phyloP scores from a whole-genome alignment of 2,888 invertebrate genomes.

The Drosophila mimica region DNA sequence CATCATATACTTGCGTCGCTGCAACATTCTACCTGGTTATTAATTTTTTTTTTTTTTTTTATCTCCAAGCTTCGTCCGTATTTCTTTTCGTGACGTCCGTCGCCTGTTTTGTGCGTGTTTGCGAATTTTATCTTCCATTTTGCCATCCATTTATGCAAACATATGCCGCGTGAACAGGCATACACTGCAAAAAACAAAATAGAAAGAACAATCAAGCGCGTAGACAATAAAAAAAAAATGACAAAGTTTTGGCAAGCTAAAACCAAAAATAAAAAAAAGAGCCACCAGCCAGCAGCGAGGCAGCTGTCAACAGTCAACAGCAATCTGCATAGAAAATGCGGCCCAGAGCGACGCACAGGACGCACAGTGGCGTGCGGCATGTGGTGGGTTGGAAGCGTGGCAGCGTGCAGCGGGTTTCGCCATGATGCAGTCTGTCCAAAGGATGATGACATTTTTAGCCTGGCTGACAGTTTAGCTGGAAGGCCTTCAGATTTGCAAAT shows the following conservation, averaged over 20 bases:
- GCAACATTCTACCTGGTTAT: conserved; percentile 32
- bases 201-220: conserved; percentile 23
- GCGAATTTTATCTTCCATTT: conserved; percentile 77
- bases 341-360: not conserved
- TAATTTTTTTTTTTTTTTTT: not conserved
- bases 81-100: conserved; percentile 10
- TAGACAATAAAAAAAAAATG: conserved; percentile 42
- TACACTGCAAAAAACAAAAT: conserved; percentile 8
- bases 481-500: conserved; percentile 23
- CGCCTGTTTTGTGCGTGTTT: conserved; percentile 56
- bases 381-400: conserved; percentile 1
- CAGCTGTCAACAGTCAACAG: conserved; percentile 74
- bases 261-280: conserved; percentile 32
- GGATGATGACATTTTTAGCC: conserved; percentile 54
- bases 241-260: conserved; percentile 40
- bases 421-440: conserved; percentile 8
- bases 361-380: conserved; percentile 3
- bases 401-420: not conserved
- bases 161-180: conserved; percentile 66
- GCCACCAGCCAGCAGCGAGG: conserved; percentile 35
- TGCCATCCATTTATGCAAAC: conserved; percentile 75
- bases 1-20: conserved; percentile 50
- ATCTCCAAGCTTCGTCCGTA: conserved; percentile 3
- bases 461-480: conserved; percentile 27
- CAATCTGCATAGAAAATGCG: conserved; percentile 59